phyloP scores from a whole-genome alignment of 2,797 vertebrate species.

The Crypturellus tataupa region DNA sequence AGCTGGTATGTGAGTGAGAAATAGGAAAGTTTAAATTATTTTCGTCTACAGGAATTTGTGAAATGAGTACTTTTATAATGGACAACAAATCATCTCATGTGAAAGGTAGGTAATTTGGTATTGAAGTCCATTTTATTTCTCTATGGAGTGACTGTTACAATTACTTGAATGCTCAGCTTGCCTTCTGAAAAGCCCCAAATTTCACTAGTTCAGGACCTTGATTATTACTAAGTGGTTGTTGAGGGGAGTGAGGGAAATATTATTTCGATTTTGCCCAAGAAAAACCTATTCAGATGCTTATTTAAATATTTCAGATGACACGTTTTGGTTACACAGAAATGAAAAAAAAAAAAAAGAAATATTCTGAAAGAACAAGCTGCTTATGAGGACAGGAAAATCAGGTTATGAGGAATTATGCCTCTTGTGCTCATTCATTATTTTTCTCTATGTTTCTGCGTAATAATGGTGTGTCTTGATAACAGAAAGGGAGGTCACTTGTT shows the following conservation, averaged over 20 bases:
- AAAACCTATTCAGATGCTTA: neutral
- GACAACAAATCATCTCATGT: constrained; percentile 1
- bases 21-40: constrained; percentile 23
- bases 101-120: neutral
- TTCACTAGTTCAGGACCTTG: neutral
- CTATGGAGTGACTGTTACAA: neutral
- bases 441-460: neutral
- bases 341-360: neutral
- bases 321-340: neutral
- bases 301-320: neutral
- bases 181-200: neutral
- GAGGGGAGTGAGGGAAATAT: neutral
- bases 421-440: neutral
- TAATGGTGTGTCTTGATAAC: neutral
- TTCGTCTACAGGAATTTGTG: neutral
- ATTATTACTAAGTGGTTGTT: neutral
- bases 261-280: neutral
- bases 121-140: neutral
- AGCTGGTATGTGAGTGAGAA: neutral
- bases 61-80: neutral
- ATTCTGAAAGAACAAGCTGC: neutral
- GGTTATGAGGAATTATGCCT: neutral
- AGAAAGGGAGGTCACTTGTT: neutral
- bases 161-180: neutral
- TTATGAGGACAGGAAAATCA: neutral